These are phyloP conservation scores for Brachionus sp. DNA, from an alignment of 1,140 invertebrate species.

Conservation along the genomic window DNA sequence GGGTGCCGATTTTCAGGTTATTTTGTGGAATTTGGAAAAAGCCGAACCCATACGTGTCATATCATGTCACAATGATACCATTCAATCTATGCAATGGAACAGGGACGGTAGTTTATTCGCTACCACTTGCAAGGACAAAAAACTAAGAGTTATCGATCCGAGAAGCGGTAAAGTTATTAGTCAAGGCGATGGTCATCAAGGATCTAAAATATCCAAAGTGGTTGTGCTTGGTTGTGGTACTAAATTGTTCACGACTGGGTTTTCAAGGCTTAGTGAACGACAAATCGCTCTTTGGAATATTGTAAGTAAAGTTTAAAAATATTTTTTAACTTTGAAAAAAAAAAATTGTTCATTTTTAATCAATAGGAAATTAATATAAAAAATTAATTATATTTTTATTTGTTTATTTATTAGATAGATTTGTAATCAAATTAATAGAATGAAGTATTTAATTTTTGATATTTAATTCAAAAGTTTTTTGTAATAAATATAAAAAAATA, in stretches of 20 bases:
- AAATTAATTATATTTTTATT: background rate
- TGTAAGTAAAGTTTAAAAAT: conserved; percentile 49
- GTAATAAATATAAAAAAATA: too few species aligned
- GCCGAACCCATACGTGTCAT: conserved; percentile 81
- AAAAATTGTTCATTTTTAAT: background rate
- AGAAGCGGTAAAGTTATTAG: conserved; percentile 73
- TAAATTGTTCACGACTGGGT: conserved; percentile 79
- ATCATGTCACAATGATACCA: conserved; percentile 81
- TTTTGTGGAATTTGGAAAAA: conserved; percentile 68
- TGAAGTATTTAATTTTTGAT: too few species aligned
- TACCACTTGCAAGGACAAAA: conserved; percentile 89
- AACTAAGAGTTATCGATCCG: conserved; percentile 81
- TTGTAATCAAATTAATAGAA: too few species aligned
- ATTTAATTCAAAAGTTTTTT: too few species aligned
- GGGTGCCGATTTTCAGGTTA: conserved; percentile 52
- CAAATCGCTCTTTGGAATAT: conserved; percentile 84
- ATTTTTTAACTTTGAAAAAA: background rate
- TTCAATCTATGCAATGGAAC: conserved; percentile 85
- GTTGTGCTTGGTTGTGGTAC: conserved; percentile 74
- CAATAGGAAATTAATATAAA: background rate
- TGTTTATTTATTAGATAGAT: too few species aligned
- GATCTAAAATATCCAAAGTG: conserved; percentile 87
- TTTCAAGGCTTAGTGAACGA: conserved; percentile 80
- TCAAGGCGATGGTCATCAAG: conserved; percentile 66
- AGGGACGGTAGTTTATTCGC: conserved; percentile 81